Percentiles rank a stretch among this genome's conserved stretches.
Conservation (phyloP, 2,888 invertebrate species). For the Apocheima hispidaria region DNA sequence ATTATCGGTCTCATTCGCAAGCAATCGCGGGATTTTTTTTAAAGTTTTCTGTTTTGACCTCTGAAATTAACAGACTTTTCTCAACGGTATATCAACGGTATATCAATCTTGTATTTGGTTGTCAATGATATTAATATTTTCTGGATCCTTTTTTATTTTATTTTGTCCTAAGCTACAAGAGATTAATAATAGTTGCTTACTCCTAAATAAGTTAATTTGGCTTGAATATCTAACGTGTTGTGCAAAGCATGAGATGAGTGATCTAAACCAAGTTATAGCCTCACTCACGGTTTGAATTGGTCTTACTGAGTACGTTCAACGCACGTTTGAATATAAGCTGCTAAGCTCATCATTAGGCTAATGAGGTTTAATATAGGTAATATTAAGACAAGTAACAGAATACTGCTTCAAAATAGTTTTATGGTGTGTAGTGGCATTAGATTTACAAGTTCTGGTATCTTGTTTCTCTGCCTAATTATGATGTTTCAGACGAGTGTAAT, state of each 20-base stretch:
- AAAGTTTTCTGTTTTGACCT: too few relatives aligned
- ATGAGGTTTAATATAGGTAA: conserved; percentile 36
- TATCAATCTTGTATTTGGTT: too few relatives aligned
- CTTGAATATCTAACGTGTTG: too few relatives aligned
- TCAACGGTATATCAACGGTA: too few relatives aligned
- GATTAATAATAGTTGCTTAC: too few relatives aligned
- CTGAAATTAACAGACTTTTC: too few relatives aligned
- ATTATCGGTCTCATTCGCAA: too few relatives aligned
- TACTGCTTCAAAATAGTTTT: background rate
- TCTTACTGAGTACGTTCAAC: conserved; percentile 48
- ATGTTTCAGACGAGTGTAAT: background rate
- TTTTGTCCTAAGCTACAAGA: too few relatives aligned
- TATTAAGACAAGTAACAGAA: conserved; percentile 19
- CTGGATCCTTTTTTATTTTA: too few relatives aligned
- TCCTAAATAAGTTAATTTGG: too few relatives aligned
- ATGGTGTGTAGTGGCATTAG: background rate
- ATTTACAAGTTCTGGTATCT: background rate
- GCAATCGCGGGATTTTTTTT: too few relatives aligned
- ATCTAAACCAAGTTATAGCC: background rate
- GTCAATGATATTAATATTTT: too few relatives aligned
- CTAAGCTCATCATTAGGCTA: conserved; percentile 35
- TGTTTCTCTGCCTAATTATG: background rate
- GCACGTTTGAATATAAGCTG: conserved; percentile 30
- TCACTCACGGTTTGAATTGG: background rate
- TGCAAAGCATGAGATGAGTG: background rate